Evolutionary conservation across 92 coral and sea anemone genomes (phyloP).

Genomic region (Epizoanthus rinbou): DNA sequence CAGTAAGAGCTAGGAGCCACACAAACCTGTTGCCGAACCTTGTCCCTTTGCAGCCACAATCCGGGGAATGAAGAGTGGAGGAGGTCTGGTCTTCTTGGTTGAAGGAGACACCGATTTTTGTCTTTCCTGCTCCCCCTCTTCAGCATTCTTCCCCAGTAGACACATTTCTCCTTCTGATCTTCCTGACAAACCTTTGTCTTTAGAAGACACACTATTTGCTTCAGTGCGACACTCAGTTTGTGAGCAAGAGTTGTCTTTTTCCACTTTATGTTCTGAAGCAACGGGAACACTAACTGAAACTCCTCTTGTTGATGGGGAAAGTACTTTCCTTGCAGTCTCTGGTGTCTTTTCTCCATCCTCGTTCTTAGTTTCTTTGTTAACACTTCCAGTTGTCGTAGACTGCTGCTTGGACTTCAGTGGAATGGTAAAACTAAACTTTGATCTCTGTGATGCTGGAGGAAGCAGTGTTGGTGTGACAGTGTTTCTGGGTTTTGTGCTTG

Average conservation of each 20-base stretch:
- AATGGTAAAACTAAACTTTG: slow-evolving; percentile 67
- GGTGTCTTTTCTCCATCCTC: slow-evolving; percentile 33
- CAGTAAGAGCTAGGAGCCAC: background rate
- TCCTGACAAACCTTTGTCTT: background rate
- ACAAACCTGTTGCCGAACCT: slow-evolving; percentile 32
- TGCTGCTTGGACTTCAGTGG: slow-evolving; percentile 34
- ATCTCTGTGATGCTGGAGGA: slow-evolving; percentile 54
- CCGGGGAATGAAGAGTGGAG: slow-evolving; percentile 83
- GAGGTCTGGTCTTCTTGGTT: slow-evolving; percentile 74
- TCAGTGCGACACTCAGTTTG: background rate
- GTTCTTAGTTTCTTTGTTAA: slow-evolving; percentile 26
- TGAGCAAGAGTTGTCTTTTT: background rate
- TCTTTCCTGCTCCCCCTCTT: slow-evolving; percentile 43
- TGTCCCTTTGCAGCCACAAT: slow-evolving; percentile 43
- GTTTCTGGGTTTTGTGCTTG: slow-evolving; percentile 51
- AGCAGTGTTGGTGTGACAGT: slow-evolving; percentile 53
- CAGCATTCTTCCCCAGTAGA: slow-evolving; percentile 55
- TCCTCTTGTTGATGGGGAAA: background rate
- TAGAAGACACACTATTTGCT: background rate
- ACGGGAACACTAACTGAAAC: background rate
- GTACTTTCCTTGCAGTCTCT: background rate
- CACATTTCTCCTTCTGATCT: background rate
- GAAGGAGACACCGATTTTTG: slow-evolving; percentile 56
- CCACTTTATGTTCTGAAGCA: slow-evolving; percentile 3
- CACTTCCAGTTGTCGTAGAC: background rate